These are phyloP conservation scores for Pyralis farinalis DNA, from an alignment of 2,888 invertebrate genomes.

Conservation along the genomic window DNA sequence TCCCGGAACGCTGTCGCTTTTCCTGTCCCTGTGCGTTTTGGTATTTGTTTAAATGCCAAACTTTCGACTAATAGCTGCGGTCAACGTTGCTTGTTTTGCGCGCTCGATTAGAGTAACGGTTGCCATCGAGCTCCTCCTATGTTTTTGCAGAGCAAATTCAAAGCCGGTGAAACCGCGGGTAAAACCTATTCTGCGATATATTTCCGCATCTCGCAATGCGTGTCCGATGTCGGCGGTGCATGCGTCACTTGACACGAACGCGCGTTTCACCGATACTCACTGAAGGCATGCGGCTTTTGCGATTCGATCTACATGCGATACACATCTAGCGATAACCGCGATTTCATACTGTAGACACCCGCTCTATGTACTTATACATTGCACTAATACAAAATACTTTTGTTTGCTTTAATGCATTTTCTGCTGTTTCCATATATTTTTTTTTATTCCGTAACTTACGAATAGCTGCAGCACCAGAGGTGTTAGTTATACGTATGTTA, in stretches of 20 bases:
- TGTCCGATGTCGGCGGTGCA: conserved; percentile 58
- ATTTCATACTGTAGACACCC: neutral
- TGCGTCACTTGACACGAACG: conserved; percentile 53
- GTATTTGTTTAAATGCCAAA: too few species aligned
- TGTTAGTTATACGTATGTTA: too few species aligned
- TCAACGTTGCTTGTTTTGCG: too few species aligned
- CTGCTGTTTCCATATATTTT: too few species aligned
- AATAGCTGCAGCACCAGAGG: too few species aligned
- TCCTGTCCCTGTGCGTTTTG: too few species aligned
- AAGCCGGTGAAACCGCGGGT: too few species aligned
- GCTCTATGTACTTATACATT: conserved; percentile 15
- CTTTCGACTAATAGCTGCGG: too few species aligned
- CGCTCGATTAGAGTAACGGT: too few species aligned
- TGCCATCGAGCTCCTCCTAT: neutral
- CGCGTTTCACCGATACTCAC: conserved; percentile 39
- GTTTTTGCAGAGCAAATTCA: conserved; percentile 1
- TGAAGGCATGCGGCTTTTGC: conserved; percentile 29
- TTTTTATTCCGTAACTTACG: too few species aligned
- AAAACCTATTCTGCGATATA: conserved; percentile 29
- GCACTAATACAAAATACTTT: neutral
- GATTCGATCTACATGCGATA: conserved; percentile 11
- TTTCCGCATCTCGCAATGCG: conserved; percentile 67
- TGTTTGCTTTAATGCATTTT: too few species aligned
- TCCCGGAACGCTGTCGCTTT: too few species aligned
- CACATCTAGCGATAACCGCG: conserved; percentile 7